A percentile compares a stretch with the other conserved stretches of the same genome.
These are phyloP conservation scores for Nomada flava DNA, from an alignment of 2,888 invertebrate genomes.

Conservation along the genomic window DNA sequence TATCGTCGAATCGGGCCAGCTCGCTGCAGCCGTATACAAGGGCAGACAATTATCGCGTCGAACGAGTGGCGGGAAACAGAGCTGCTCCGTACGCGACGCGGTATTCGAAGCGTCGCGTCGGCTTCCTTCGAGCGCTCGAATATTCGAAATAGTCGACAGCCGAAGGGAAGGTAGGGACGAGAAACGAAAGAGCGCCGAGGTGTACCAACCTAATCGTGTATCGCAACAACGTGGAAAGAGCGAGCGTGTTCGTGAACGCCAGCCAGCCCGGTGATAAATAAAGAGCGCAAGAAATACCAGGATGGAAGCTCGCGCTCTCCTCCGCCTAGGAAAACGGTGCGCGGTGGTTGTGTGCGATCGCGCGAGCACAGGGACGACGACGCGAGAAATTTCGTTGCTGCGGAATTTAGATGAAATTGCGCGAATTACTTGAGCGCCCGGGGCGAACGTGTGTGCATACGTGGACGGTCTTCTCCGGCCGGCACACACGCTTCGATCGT, in stretches of 20 bases:
- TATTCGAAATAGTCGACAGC: conserved; percentile 52
- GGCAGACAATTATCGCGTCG: conserved; percentile 3
- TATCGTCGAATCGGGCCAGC: background rate
- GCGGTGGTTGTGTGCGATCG: conserved; percentile 36
- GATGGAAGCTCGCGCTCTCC: conserved; percentile 32
- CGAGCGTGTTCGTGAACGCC: conserved; percentile 52
- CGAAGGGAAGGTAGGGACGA: conserved; percentile 1
- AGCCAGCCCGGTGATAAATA: conserved; percentile 74
- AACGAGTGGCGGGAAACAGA: conserved; percentile 35
- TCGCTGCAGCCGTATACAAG: background rate
- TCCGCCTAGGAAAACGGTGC: conserved; percentile 3
- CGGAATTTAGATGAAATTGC: conserved; percentile 84
- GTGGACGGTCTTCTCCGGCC: conserved; percentile 1
- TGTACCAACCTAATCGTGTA: conserved; percentile 79
- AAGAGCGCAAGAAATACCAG: conserved; percentile 82
- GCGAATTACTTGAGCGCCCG: conserved; percentile 79
- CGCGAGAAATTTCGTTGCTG: conserved; percentile 80
- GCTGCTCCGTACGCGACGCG: conserved; percentile 35
- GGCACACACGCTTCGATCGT: conserved; percentile 15
- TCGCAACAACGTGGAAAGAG: conserved; percentile 77
- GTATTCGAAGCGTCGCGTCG: conserved; percentile 51
- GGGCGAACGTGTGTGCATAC: conserved; percentile 36
- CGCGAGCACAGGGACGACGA: conserved; percentile 60
- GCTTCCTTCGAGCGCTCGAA: conserved; percentile 66
- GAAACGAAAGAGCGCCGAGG: conserved; percentile 54